These are phyloP conservation scores for Polydrusus cervinus DNA, from an alignment of 2,888 invertebrate species.

Conservation along the genomic window DNA sequence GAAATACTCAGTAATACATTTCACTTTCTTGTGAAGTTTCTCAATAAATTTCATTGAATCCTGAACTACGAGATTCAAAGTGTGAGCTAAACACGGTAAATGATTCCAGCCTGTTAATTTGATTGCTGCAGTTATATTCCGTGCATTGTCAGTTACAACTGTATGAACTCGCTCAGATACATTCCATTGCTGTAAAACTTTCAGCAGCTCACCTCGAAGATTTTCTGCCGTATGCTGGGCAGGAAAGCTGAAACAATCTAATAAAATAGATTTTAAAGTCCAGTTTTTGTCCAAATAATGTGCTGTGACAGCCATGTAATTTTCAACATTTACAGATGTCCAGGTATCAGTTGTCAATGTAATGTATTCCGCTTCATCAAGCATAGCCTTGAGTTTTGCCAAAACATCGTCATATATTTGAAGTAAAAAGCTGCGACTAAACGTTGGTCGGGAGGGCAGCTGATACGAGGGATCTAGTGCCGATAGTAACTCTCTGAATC, in stretches of 20 bases:
- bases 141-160: slow-evolving; percentile 46
- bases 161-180: slow-evolving; percentile 40
- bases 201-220: slow-evolving; percentile 30
- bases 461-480: slow-evolving; percentile 55
- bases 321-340: slow-evolving; percentile 47
- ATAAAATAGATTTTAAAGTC: slow-evolving; percentile 37
- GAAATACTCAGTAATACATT: slow-evolving; percentile 45
- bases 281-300: slow-evolving; percentile 46
- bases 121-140: slow-evolving; percentile 42
- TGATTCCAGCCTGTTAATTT: slow-evolving; percentile 33
- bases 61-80: slow-evolving; percentile 45
- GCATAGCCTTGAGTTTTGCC: slow-evolving; percentile 19
- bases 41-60: slow-evolving; percentile 36
- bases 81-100: slow-evolving; percentile 51
- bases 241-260: slow-evolving; percentile 36
- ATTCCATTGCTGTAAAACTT: slow-evolving; percentile 34
- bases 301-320: slow-evolving; percentile 47
- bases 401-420: slow-evolving; percentile 47
- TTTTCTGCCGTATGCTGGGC: slow-evolving; percentile 45
- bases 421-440: slow-evolving; percentile 53
- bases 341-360: slow-evolving; percentile 48
- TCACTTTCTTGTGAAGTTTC: slow-evolving; percentile 30
- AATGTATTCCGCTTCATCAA: slow-evolving; percentile 29
- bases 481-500: slow-evolving; percentile 53
- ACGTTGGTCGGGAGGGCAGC: slow-evolving; percentile 54